Base-by-base conservation (phyloP, 2,797 vertebrate species). In the Urosaurus nigricauda region DNA sequence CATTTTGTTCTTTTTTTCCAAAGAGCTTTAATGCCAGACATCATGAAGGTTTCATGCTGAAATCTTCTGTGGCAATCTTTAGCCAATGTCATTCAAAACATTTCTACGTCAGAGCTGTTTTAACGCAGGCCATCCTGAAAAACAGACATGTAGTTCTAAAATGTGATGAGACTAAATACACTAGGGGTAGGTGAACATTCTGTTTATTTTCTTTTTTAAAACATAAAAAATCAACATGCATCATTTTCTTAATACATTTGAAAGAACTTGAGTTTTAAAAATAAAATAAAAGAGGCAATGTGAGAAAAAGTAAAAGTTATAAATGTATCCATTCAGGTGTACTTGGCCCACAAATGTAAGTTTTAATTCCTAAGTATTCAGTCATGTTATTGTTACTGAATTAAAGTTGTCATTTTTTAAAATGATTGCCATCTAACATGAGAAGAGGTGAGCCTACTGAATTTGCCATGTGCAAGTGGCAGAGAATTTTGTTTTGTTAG, bases 101-200 rank as follows among this genome's bases (percentile, higher is more conserved):
- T 88, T 56, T 92, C 83, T 90, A 19, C 35, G 74, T 91, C 63
- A 70, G 87, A 14, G 85, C 91, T 93, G 80, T 53, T 93, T 92
- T 83, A 94, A 89, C 51, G 17, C 88, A 91, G 77, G 82, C 3
- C 91, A 92, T 83, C 91, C 1, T 32, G 56, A 37, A 40, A n/a
- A 37, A 40, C 26, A 63, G 68, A 32, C 43, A 32, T 32, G 21
- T 11, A 40, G 4, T 74, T 73, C 56, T 40, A 53, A 63, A 40
- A 70, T 65, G 16, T 21, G 32, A 26, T 56, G 35, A 4, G 26
- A 40, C 17, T 58, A 11, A 11, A 37, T 32, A 74, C n/a, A 19
- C 7, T 37, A 74, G 9, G 74, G 12, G 9, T 47, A 47, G 24
- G 74, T 77, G 9, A 77, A 14, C 9, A 37, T 17, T 5, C 35